These are phyloP conservation scores for Gulo gulo DNA, from an alignment of 2,113 vertebrate genomes.

Conservation along the genomic window DNA sequence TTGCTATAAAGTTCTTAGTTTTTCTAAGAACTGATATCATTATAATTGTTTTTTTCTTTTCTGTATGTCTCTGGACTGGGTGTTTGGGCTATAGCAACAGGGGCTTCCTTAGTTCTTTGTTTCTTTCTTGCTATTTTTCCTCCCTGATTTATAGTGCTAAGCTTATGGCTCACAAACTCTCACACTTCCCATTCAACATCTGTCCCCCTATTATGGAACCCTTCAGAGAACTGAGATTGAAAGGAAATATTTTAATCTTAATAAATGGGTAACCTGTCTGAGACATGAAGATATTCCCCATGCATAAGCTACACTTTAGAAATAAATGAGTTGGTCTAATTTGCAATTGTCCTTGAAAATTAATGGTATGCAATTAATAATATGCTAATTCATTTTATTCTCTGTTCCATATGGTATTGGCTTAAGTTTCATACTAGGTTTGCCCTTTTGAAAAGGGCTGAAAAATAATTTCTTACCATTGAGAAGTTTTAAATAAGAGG, in stretches of 20 bases:
- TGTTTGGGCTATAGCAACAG: background rate
- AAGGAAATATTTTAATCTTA: conserved; percentile 69
- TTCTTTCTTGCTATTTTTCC: conserved; percentile 43
- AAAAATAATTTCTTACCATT: conserved; percentile 54
- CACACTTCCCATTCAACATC: conserved; percentile 65
- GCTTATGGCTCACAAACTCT: conserved; percentile 24
- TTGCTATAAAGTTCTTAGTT: conserved; percentile 45
- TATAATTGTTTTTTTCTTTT: conserved; percentile 47
- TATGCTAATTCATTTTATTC: conserved; percentile 74
- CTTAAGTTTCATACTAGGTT: conserved; percentile 54
- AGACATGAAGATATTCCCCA: conserved; percentile 64
- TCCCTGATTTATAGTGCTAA: conserved; percentile 12
- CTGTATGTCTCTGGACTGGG: background rate
- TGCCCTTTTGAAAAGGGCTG: conserved; percentile 62
- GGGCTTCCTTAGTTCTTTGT: background rate
- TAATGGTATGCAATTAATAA: conserved; percentile 75
- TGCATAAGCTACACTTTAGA: conserved; percentile 55
- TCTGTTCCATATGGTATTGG: conserved; percentile 73
- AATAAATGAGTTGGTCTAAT: conserved; percentile 64
- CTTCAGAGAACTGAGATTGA: conserved; percentile 61
- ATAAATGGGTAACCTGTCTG: conserved; percentile 67
- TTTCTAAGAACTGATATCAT: conserved; percentile 27
- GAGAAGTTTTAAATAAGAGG: conserved; percentile 44
- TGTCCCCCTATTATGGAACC: conserved; percentile 50
- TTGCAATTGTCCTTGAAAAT: conserved; percentile 76